Conservation (phyloP, 2,113 vertebrate species). For the Rhinogobius similis region DNA sequence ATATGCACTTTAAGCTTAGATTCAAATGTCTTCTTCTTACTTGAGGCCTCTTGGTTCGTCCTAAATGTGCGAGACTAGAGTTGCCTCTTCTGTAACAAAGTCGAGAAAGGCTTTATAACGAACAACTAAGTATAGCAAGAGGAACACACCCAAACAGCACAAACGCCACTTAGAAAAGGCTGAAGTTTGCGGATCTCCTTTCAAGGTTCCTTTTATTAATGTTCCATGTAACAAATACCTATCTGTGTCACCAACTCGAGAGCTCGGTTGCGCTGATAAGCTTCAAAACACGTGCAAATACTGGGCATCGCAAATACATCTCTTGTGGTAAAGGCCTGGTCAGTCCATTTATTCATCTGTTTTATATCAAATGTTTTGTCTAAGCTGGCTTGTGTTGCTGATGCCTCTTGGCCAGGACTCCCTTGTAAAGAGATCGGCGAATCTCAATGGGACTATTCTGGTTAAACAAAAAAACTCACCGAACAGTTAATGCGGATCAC, state of each 20-base stretch:
- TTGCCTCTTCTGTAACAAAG: neutral
- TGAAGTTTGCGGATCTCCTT: neutral
- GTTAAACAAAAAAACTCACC: too few species aligned
- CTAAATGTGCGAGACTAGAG: neutral
- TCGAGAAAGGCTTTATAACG: neutral
- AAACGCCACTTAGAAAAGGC: neutral
- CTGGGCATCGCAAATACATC: too few species aligned
- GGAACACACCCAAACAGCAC: conserved; percentile 1
- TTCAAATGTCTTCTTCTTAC: neutral
- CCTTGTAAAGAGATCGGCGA: too few species aligned
- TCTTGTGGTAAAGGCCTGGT: too few species aligned
- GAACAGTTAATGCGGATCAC: too few species aligned
- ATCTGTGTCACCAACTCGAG: neutral
- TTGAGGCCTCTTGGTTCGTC: neutral
- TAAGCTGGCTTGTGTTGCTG: too few species aligned
- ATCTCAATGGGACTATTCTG: too few species aligned
- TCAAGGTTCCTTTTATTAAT: neutral
- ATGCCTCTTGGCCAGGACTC: too few species aligned
- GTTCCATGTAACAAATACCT: neutral
- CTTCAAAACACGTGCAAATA: too few species aligned
- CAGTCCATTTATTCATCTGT: too few species aligned
- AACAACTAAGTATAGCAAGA: neutral
- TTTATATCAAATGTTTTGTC: too few species aligned
- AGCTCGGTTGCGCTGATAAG: too few species aligned
- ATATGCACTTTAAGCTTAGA: neutral